Base-by-base conservation (phyloP, 2,888 invertebrate species). In the Tinea semifulvella region DNA sequence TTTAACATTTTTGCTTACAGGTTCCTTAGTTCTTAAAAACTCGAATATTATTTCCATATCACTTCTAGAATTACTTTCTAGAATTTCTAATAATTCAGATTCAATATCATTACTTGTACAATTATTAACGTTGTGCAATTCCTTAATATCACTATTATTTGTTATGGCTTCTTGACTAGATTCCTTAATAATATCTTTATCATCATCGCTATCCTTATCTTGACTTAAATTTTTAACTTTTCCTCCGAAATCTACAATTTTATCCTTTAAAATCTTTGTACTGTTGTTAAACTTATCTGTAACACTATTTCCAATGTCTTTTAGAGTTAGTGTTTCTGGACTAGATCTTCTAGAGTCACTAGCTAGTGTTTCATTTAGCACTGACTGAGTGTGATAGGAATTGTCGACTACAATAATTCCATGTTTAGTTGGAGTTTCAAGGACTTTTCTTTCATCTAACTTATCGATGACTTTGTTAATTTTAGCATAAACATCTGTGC, bases 351-450 rank as follows among this genome's bases (percentile, higher is more conserved):
- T 71, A 49, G 80, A 68, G 19, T 74, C 71, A 1, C 70, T 68
- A 19, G 53, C 55, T 25, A 55, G 56, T 17, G 56, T 53, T 19
- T 56, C 55, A 28, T 65, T 63, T 45, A 72, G 52, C 5, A 64
- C 48, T 13, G 60, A 56, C 48, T 74, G 73, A 1, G 69, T 65
- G 22, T 68, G 59, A 55, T 68, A 80, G 28, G 73, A 66, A 47
- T 82, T 82, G 48, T 81, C 83, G 19, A 86, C 72, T 14, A 84
- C 68, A 54, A 81, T 83, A 49, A 87, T 85, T 10, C 85, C 86
- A 49, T 83, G 84, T 52, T 83, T 76, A 55, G 80, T 61, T 61
- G 75, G 74, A 17, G 73, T 72, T 46, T 70, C 71, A 50, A 68
- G 70, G 43, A 61, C 57, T 58, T 81, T 71, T 35, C 74, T 56